These are phyloP conservation scores for Lochmaea crataegi DNA, from an alignment of 2,888 invertebrate species.

Conservation along the genomic window DNA sequence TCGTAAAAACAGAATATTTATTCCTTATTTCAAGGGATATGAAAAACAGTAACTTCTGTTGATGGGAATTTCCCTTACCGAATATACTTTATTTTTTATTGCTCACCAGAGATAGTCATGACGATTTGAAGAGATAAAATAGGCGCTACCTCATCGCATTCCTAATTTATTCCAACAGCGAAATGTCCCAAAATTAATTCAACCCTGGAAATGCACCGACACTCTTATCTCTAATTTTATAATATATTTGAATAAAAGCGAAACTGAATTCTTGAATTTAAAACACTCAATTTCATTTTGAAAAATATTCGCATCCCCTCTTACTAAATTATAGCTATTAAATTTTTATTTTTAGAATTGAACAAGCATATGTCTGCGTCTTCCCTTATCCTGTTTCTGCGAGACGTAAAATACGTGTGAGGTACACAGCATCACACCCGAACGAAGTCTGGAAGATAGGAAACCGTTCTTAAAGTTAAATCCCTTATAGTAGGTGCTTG, in stretches of 20 bases:
- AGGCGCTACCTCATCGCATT: slow-evolving; percentile 39
- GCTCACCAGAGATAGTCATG: slow-evolving; percentile 36
- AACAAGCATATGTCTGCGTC: neutral
- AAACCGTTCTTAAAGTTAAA: slow-evolving; percentile 58
- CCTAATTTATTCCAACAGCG: slow-evolving; percentile 41
- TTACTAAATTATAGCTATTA: neutral
- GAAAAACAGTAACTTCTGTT: slow-evolving; percentile 36
- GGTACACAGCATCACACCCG: slow-evolving; percentile 36
- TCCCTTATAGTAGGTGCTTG: slow-evolving; percentile 62
- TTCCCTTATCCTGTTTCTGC: slow-evolving; percentile 32
- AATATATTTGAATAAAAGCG: slow-evolving; percentile 47
- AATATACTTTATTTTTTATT: slow-evolving; percentile 36
- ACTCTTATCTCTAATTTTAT: slow-evolving; percentile 47
- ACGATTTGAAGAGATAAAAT: slow-evolving; percentile 40
- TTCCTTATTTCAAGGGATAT: slow-evolving; percentile 16
- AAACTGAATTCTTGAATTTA: slow-evolving; percentile 51
- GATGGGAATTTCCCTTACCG: slow-evolving; percentile 32
- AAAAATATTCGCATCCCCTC: neutral
- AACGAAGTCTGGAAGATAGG: slow-evolving; percentile 41
- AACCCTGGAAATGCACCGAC: slow-evolving; percentile 36
- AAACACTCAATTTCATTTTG: slow-evolving; percentile 36
- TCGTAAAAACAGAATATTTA: neutral
- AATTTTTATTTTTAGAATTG: neutral
- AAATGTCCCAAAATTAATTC: slow-evolving; percentile 42
- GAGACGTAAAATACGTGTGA: slow-evolving; percentile 24